Conservation (phyloP, 2,888 invertebrate species). For the Mystacides longicornis region DNA sequence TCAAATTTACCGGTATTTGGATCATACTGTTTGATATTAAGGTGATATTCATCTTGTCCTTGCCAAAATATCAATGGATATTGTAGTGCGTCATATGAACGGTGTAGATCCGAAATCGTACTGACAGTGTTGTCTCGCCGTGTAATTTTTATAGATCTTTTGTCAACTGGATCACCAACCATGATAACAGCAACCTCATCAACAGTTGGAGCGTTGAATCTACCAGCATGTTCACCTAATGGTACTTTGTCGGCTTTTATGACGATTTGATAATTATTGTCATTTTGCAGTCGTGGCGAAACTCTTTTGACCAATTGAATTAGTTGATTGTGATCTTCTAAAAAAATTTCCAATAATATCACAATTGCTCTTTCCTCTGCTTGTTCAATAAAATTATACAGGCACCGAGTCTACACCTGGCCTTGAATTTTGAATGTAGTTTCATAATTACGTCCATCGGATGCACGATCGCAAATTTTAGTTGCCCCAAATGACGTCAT, state of each 20-base stretch:
- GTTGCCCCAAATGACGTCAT: background rate
- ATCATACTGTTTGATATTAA: background rate
- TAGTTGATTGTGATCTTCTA: too few relatives aligned
- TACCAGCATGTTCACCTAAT: background rate
- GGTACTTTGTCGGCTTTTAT: background rate
- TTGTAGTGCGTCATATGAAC: background rate
- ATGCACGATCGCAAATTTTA: background rate
- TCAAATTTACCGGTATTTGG: too few relatives aligned
- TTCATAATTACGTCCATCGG: background rate
- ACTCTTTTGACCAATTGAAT: too few relatives aligned
- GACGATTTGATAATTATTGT: background rate
- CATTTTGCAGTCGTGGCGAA: background rate
- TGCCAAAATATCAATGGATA: background rate
- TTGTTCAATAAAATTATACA: too few relatives aligned
- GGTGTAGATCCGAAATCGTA: background rate
- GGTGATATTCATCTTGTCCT: background rate
- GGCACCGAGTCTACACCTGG: background rate
- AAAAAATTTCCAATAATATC: too few relatives aligned
- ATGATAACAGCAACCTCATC: background rate
- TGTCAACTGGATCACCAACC: background rate
- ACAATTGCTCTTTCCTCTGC: too few relatives aligned
- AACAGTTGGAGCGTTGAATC: background rate
- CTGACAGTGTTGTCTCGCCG: background rate
- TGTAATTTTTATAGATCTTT: background rate
- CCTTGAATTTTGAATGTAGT: background rate